Evolutionary conservation across 2,888 invertebrate species (phyloP).

Genomic region (Scaptomyza flava): DNA sequence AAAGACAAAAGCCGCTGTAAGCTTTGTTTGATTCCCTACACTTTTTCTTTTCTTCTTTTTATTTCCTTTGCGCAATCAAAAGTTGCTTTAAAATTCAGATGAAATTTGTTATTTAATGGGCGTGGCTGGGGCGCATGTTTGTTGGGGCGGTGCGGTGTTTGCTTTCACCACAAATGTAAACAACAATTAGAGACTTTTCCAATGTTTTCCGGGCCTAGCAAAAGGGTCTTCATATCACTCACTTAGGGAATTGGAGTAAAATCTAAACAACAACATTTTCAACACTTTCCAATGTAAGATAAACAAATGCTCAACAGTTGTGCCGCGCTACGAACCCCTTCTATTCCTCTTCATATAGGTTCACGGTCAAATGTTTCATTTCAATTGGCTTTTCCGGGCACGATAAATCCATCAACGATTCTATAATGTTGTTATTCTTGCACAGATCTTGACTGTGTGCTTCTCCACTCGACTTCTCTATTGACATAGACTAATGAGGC

Average conservation of each 20-base stretch:
- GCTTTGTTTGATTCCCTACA: slow-evolving; percentile 26
- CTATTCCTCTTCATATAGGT: slow-evolving; percentile 16
- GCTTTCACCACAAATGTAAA: slow-evolving; percentile 67
- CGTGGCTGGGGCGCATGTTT: slow-evolving; percentile 20
- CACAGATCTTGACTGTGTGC: background rate
- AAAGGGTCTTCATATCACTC: slow-evolving; percentile 16
- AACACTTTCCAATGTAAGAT: slow-evolving; percentile 64
- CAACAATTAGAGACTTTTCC: slow-evolving; percentile 62
- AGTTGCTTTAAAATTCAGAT: slow-evolving; percentile 54
- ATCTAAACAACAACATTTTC: slow-evolving; percentile 61
- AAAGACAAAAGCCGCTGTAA: slow-evolving; percentile 63
- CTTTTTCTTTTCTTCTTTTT: slow-evolving; percentile 31
- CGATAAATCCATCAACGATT: slow-evolving; percentile 65
- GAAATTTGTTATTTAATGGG: slow-evolving; percentile 58
- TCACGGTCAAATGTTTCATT: slow-evolving; percentile 65
- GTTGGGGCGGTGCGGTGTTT: slow-evolving; percentile 36
- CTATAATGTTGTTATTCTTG: slow-evolving; percentile 24
- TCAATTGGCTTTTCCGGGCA: slow-evolving; percentile 50
- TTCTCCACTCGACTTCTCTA: slow-evolving; percentile 34
- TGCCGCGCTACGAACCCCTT: background rate
- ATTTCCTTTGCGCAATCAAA: slow-evolving; percentile 52
- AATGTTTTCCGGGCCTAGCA: slow-evolving; percentile 19
- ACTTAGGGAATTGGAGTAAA: background rate
- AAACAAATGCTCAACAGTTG: slow-evolving; percentile 44
- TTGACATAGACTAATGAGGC: slow-evolving; percentile 61